A percentile compares a stretch with the other conserved stretches of the same genome.
Conservation (phyloP, 2,888 invertebrate species). For the Cephus sareptanus region DNA sequence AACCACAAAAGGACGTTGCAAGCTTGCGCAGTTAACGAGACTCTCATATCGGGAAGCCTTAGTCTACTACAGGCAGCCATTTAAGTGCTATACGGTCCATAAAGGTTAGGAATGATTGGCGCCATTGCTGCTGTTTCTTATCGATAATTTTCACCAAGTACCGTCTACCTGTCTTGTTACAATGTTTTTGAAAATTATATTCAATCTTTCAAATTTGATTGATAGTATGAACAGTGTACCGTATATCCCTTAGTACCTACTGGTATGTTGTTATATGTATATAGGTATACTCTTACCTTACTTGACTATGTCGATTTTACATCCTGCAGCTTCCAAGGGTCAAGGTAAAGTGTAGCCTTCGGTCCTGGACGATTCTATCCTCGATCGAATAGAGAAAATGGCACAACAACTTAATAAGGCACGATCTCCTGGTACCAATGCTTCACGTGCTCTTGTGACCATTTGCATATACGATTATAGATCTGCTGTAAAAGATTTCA, state of each 20-base stretch:
- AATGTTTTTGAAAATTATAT: too few relatives aligned
- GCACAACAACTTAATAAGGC: slow-evolving; percentile 64
- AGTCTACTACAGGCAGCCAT: slow-evolving; percentile 1
- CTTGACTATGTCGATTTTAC: not conserved
- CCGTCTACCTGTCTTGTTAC: too few relatives aligned
- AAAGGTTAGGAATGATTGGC: too few relatives aligned
- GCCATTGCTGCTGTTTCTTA: too few relatives aligned
- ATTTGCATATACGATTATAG: slow-evolving; percentile 66
- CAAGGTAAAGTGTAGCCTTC: slow-evolving; percentile 49
- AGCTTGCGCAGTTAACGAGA: slow-evolving; percentile 17
- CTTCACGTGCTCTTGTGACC: slow-evolving; percentile 56
- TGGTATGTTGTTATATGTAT: too few relatives aligned
- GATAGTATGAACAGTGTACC: too few relatives aligned
- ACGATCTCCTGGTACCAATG: slow-evolving; percentile 60
- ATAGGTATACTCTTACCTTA: too few relatives aligned
- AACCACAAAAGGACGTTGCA: slow-evolving; percentile 7
- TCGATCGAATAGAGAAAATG: slow-evolving; percentile 58
- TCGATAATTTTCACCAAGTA: too few relatives aligned
- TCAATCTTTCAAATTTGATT: too few relatives aligned
- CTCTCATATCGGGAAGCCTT: slow-evolving; percentile 12
- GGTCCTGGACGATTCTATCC: slow-evolving; percentile 17
- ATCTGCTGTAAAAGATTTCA: slow-evolving; percentile 38
- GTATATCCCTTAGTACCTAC: too few relatives aligned
- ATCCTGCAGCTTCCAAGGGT: slow-evolving; percentile 43
- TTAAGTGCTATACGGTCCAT: not conserved